A percentile compares a stretch with the other conserved stretches of the same genome.
Conservation (phyloP, 1,140 invertebrate species). For the Drosophila pandora region DNA sequence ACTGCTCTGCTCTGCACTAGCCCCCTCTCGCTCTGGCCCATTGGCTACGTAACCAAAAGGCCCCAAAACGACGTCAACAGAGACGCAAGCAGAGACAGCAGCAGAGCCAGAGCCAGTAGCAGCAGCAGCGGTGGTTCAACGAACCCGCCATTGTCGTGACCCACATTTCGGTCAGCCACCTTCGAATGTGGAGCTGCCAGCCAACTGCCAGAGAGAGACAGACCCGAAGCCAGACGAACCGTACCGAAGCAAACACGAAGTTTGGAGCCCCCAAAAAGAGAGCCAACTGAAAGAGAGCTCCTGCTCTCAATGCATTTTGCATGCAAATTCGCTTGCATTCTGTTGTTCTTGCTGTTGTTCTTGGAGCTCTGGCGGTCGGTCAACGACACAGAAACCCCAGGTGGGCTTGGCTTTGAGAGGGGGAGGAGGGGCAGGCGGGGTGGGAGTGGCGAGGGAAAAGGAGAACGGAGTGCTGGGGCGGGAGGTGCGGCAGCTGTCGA, state of each 20-base stretch:
- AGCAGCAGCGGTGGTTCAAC: slow-evolving; percentile 76
- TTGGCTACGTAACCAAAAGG: slow-evolving; percentile 71
- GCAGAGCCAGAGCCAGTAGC: slow-evolving; percentile 44
- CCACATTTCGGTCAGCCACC: slow-evolving; percentile 84
- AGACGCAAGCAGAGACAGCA: slow-evolving; percentile 14
- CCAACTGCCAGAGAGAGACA: slow-evolving; percentile 13
- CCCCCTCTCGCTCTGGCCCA: slow-evolving; percentile 36
- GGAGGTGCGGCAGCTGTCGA: slow-evolving; percentile 32
- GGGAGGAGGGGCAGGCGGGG: slow-evolving; percentile 3
- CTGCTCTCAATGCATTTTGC: slow-evolving; percentile 70
- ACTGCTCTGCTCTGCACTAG: slow-evolving; percentile 3
- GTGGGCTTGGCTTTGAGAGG: slow-evolving; percentile 83
- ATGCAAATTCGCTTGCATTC: slow-evolving; percentile 72
- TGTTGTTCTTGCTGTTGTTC: slow-evolving; percentile 34
- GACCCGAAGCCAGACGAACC: slow-evolving; percentile 11
- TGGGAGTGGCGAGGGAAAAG: neutral
- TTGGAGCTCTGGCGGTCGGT: slow-evolving; percentile 76
- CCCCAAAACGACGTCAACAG: slow-evolving; percentile 60
- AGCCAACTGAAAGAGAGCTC: neutral
- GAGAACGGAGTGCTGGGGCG: slow-evolving; percentile 9
- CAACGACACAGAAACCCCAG: slow-evolving; percentile 83
- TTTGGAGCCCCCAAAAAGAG: slow-evolving; percentile 1
- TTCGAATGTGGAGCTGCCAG: slow-evolving; percentile 81
- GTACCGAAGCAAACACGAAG: slow-evolving; percentile 12
- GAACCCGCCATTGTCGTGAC: slow-evolving; percentile 84